These are phyloP conservation scores for Laterallus jamaicensis DNA, from an alignment of 2,113 vertebrate genomes.

Conservation along the genomic window DNA sequence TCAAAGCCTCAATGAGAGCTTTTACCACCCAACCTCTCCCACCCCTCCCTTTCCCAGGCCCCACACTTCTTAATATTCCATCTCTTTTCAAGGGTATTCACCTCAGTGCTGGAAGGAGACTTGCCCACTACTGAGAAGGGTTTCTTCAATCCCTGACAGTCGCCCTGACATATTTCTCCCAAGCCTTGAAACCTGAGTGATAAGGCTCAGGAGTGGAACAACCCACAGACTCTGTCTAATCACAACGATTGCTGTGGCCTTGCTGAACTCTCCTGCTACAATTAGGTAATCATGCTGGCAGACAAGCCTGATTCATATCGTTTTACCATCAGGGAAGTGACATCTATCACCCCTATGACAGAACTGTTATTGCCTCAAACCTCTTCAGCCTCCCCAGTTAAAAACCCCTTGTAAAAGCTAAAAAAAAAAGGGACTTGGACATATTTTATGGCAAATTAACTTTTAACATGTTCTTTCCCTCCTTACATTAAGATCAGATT, in stretches of 20 bases:
- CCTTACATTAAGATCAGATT: neutral
- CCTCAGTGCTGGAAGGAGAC: neutral
- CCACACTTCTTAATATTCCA: neutral
- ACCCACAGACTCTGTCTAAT: neutral
- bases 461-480: slow-evolving; percentile 27
- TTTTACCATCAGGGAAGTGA: slow-evolving; percentile 52
- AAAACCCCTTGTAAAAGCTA: slow-evolving; percentile 37
- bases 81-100: neutral
- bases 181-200: slow-evolving; percentile 23
- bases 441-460: slow-evolving; percentile 65
- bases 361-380: slow-evolving; percentile 18
- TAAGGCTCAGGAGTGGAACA: neutral
- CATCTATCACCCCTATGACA: slow-evolving; percentile 48
- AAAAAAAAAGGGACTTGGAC: neutral
- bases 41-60: neutral
- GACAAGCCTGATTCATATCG: slow-evolving; percentile 47
- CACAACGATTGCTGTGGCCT: neutral
- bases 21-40: slow-evolving; percentile 26
- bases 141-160: neutral
- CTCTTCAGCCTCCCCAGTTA: neutral
- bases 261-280: slow-evolving; percentile 16
- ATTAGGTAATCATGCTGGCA: slow-evolving; percentile 10
- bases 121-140: neutral
- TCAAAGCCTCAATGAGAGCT: slow-evolving; percentile 28
- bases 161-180: neutral